Evolutionary conservation across 2,888 invertebrate species (phyloP).

Genomic region (Belgica antarctica): DNA sequence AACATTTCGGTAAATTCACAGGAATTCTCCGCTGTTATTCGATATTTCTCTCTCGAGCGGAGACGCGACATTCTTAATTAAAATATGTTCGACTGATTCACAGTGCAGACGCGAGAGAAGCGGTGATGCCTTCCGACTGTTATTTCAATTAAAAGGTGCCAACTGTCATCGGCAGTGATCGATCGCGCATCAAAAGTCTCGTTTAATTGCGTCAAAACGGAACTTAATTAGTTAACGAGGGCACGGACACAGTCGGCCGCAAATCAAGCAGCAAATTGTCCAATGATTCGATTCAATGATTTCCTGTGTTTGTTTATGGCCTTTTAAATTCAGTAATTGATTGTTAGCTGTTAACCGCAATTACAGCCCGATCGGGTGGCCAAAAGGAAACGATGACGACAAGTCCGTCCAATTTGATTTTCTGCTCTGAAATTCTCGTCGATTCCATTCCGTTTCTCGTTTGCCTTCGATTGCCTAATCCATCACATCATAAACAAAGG

Average conservation of each 20-base stretch:
- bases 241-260: not conserved
- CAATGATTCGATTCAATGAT: conserved; percentile 23
- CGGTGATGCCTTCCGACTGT: no score
- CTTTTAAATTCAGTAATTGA: not conserved
- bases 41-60: not conserved
- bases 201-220: conserved; percentile 40
- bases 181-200: not conserved
- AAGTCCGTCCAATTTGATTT: no score
- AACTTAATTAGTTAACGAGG: conserved; percentile 30
- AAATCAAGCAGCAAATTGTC: not conserved
- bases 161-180: conserved; percentile 23
- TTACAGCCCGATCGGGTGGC: no score
- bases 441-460: no score
- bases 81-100: not conserved
- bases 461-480: no score
- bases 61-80: not conserved
- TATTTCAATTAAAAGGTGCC: conserved; percentile 28
- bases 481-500: not conserved
- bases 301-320: no score
- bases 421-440: no score
- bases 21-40: conserved; percentile 26
- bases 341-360: not conserved
- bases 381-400: no score
- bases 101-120: no score
- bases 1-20: not conserved